Conservation (phyloP, 2,113 vertebrate genomes). For the Tricholaema leucomelas region DNA sequence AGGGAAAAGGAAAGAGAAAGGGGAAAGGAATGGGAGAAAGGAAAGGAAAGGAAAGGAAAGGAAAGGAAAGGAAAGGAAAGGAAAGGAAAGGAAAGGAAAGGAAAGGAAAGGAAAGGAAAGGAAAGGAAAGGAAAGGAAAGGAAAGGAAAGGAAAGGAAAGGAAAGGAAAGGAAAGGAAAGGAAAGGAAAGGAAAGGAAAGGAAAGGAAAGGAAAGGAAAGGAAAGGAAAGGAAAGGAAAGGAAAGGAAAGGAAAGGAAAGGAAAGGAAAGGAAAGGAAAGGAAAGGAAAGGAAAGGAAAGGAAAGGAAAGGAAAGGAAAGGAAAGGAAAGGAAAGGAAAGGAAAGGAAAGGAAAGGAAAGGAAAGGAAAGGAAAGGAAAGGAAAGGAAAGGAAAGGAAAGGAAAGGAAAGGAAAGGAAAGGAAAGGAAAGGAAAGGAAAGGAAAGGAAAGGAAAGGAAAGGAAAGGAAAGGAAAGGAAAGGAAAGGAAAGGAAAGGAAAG, state of each 20-base stretch:
- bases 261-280: background rate
- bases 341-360: slow-evolving; percentile 22
- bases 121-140: slow-evolving; percentile 30
- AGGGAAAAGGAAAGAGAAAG: background rate
- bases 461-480: slow-evolving; percentile 37
- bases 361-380: background rate
- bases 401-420: slow-evolving; percentile 11
- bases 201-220: slow-evolving; percentile 48
- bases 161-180: slow-evolving; percentile 61
- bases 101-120: slow-evolving; percentile 17
- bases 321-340: slow-evolving; percentile 9
- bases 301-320: slow-evolving; percentile 21
- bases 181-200: background rate
- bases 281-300: slow-evolving; percentile 4
- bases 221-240: background rate
- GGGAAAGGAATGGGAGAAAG: slow-evolving; percentile 2
- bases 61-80: background rate
- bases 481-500: background rate
- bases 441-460: no score
- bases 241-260: background rate
- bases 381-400: slow-evolving; percentile 67
- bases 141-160: slow-evolving; percentile 8
- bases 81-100: background rate
- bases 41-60: background rate
- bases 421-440: slow-evolving; percentile 38